Conservation (phyloP, 2,888 invertebrate species). For the Disparrhopalites patrizii region DNA sequence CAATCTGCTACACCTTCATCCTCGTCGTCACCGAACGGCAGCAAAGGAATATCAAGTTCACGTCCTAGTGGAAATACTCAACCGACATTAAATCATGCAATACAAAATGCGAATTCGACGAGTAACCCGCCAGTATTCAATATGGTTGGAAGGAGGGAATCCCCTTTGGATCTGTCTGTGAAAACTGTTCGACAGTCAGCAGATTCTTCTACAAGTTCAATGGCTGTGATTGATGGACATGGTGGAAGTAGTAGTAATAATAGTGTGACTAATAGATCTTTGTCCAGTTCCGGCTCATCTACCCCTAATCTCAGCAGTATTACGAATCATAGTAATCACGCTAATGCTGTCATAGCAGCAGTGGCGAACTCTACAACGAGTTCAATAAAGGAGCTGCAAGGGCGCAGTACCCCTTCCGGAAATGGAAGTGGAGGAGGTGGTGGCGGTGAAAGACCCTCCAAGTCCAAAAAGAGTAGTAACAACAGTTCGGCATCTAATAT, state of each 20-base stretch:
- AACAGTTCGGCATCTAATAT: background rate
- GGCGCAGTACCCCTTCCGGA: background rate
- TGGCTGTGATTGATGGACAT: conserved; percentile 32
- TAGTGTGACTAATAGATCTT: conserved; percentile 32
- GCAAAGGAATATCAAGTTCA: conserved; percentile 9
- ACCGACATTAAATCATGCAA: conserved; percentile 8
- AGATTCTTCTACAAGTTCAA: conserved; percentile 69
- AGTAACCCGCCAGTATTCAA: conserved; percentile 17
- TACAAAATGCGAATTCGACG: conserved; percentile 5
- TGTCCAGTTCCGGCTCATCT: conserved; percentile 43
- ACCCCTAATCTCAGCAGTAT: conserved; percentile 35
- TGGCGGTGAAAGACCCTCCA: background rate
- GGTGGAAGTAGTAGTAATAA: conserved; percentile 15
- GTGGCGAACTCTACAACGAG: conserved; percentile 44
- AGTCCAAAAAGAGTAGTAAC: conserved; percentile 16
- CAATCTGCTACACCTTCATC: conserved; percentile 29
- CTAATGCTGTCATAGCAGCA: conserved; percentile 43
- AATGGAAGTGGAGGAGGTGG: background rate
- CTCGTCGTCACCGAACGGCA: conserved; percentile 29
- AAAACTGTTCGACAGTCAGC: conserved; percentile 84
- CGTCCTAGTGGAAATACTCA: conserved; percentile 12
- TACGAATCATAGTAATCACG: conserved; percentile 6
- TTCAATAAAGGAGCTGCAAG: conserved; percentile 13
- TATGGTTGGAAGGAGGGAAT: conserved; percentile 57
- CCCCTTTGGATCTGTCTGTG: conserved; percentile 80